Evolutionary conservation across 2,797 vertebrate species (phyloP), one percentile per base, ranked within the genome.

Genomic region (Galaxias olidus): DNA sequence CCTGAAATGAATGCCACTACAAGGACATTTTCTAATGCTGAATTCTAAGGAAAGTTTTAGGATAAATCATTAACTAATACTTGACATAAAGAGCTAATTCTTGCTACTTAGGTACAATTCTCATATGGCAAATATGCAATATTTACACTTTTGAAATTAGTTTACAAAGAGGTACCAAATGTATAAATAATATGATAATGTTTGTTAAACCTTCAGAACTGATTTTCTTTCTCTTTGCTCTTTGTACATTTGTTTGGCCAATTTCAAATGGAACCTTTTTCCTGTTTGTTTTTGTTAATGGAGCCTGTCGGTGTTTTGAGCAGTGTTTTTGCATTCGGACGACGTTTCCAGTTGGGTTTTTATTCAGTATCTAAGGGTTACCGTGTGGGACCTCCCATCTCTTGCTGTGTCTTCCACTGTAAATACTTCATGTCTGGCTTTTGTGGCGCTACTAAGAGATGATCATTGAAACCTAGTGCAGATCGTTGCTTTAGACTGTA

Each of bases 81-180:
- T 91, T 90, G 85, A 91, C 81, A 80, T 71, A 61, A 63, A 15
- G 20, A 49, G 87, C 84, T 86, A 73, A 85, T 81, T 90, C 86
- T 86, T 93, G 87, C 88, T 93, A 90, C 91, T 91, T 91, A 90
- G 94, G 94, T 95, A 96, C 93, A 94, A 93, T 93, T 93, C 87
- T 92, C 89, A 91, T 91, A 92, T 91, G 93, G 95, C 94, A 94
- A 95, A 97, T 96, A 98, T 98, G 95, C 96, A 98, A 98, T 96
- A 97, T 94, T 94, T 94, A 96, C 91, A 93, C 92, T 92, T 93
- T 76, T 79, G 20, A 85, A 87, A 94, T 95, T 96, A 95, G 95
- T 98, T 98, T 97, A 97, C 96, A 95, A 92, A 94, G 93, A 90
- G 83, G 89, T 96, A 98, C 96, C 95, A 98, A 97, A 97, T 95